Evolutionary conservation across 2,888 invertebrate genomes (phyloP), one percentile per base, ranked within the genome.

Genomic region (Nipponacmea schrenckii): DNA sequence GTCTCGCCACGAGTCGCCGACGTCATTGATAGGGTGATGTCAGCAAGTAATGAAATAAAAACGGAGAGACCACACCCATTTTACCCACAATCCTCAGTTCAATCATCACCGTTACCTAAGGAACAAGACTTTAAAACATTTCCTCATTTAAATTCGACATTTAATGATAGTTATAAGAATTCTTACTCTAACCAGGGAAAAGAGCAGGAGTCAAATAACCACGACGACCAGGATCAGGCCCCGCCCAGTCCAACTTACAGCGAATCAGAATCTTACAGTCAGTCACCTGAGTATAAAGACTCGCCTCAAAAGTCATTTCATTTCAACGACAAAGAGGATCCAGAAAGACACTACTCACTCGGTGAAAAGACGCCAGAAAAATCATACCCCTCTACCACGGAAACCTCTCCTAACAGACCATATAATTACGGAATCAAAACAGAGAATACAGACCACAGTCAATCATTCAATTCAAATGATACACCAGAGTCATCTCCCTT

Each of bases 1-100:
- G 75, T 80, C 65, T 81, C 81, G 7, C 82, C 83, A 24, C 79
- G 81, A 65, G 79, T 77, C 46, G 80, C 80, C 10, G 83, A 83
- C 74, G 79, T 79, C 24, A 78, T 82, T 31, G 79, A 80, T 50
- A 77, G 75, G 64, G 77, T 74, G 45, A 77, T 78, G 78, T 72
- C 68, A 31, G 67, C 67, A 48, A 63, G 67, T 26, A 48, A 67
- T 48, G 64, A n/a, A 64, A 62, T 17, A 24, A 62, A 62, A 46
- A 14, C 20, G 66, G 63, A 31, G 24, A 26, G 20, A 45, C 27
- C 24, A 27, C 56, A 70, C 62, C 45, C 17, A 45, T 44, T 48
- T 48, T 26, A 46, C 66, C 44, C 50, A 65, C 62, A 66, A 45
- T 26, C 56, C 56, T 20, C 65, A 65, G 65, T 70, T 66, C 64